Evolutionary conservation across 2,888 invertebrate species (phyloP), one percentile per base, ranked within the genome.

Genomic region (Drosophila sordidula): DNA sequence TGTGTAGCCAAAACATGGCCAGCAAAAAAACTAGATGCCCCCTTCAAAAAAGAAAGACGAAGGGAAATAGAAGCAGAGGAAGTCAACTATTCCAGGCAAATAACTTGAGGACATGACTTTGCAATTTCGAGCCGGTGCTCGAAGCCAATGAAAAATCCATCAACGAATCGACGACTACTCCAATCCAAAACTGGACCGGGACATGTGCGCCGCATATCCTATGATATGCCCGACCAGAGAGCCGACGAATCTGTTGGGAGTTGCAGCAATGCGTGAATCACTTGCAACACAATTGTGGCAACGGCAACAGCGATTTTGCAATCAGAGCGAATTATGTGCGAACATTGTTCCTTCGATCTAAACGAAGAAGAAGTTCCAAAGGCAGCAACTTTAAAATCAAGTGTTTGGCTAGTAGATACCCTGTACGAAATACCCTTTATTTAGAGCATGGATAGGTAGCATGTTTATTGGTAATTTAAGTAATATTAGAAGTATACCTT

Each of bases 91-190:
- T 51, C 47, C 47, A 51, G 44, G 68, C 64, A 85, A 85, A 85
- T 79, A 81, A 72, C 87, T 88, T 80, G 75, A 77, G 88, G 86
- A 85, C 80, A 82, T 79, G 86, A 79, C 83, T 78, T 87, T 82
- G 87, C 80, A 86, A 82, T 81, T 86, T 81, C 69, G 49, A 68
- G 59, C 57, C 54, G 67, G 56, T 66, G 79, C 61, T 71, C 67
- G 59, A 49, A 65, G 70, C 66, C 68, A 87, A 73, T 73, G 70
- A 68, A 75, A 75, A 62, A 62, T 42, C 70, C 75, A 75, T 74
- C 70, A 74, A 14, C 44, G 45, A 56, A 29, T 70, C 41, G 70
- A 12, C 54, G 45, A 55, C 9, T 36, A 4, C 49, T 14, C 8
- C 14, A 29, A n/a, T n/a, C 34, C 12, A 0, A 22, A 0, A 26